phyloP scores from a whole-genome alignment of 2,113 vertebrate genomes.

The Charadrius vociferus region DNA sequence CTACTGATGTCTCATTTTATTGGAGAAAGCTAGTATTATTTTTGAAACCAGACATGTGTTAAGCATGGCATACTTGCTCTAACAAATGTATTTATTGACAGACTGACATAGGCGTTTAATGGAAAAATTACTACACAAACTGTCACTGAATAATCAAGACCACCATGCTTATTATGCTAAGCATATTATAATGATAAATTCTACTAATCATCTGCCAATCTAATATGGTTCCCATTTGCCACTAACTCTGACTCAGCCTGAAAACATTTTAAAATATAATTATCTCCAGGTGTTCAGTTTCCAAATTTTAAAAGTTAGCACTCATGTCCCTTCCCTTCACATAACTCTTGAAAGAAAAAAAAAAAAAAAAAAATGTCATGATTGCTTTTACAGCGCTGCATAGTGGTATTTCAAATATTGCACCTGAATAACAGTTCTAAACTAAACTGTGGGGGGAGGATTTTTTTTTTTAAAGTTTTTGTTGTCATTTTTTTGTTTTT shows the following conservation, averaged over 20 bases:
- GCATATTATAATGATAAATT: conserved; percentile 1
- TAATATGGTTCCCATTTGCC: neutral
- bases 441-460: neutral
- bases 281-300: conserved; percentile 14
- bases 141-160: conserved; percentile 20
- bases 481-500: neutral
- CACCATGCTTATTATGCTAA: conserved; percentile 2
- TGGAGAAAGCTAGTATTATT: neutral
- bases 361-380: accelerated
- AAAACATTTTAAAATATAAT: conserved; percentile 30
- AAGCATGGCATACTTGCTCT: neutral
- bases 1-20: neutral
- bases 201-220: conserved; percentile 15
- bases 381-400: neutral
- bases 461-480: neutral
- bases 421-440: neutral
- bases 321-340: neutral
- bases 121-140: conserved; percentile 12
- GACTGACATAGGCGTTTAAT: neutral
- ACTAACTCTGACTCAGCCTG: neutral
- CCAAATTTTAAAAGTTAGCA: neutral
- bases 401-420: neutral
- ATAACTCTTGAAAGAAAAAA: neutral
- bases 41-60: neutral
- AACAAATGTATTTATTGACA: neutral